Percentiles rank a stretch among this genome's conserved stretches.
phyloP scores from a whole-genome alignment of 2,113 vertebrate species.

The Jacana jacana region DNA sequence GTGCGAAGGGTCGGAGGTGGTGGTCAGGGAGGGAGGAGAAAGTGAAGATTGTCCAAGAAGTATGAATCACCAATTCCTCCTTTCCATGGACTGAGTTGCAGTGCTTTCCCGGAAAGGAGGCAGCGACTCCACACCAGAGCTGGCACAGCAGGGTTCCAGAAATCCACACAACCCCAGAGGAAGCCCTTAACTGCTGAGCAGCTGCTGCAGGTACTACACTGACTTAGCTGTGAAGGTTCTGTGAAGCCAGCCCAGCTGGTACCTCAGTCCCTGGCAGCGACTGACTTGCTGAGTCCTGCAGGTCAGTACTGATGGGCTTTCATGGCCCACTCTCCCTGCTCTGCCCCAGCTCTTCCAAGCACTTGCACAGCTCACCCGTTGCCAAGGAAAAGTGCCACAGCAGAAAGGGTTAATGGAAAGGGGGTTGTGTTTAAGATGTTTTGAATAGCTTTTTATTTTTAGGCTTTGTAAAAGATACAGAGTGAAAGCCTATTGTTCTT shows the following conservation, averaged over 20 bases:
- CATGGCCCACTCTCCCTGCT: rapidly evolving
- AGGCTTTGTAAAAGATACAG: neutral
- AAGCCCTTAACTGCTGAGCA: neutral
- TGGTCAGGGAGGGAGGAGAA: neutral
- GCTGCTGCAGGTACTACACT: neutral
- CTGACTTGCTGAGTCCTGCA: rapidly evolving
- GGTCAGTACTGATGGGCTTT: rapidly evolving
- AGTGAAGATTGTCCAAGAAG: neutral
- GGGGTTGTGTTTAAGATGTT: neutral
- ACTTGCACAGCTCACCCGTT: neutral
- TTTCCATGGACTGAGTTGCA: neutral
- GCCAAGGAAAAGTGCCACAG: neutral
- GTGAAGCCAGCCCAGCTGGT: neutral
- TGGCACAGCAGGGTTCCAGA: neutral
- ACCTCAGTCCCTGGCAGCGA: rapidly evolving
- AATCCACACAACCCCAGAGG: neutral
- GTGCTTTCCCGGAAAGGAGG: neutral
- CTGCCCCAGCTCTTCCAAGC: neutral
- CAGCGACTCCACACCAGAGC: neutral
- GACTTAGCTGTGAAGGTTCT: neutral
- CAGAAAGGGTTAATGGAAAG: neutral
- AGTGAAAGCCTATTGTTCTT: slow-evolving; percentile 39
- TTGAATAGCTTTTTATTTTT: slow-evolving; percentile 66
- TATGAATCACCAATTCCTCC: slow-evolving; percentile 35
- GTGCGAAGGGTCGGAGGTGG: neutral